Evolutionary conservation across 2,888 invertebrate species (phyloP), one percentile per base, ranked within the genome.

Genomic region (Hermaeophaga mercurialis): DNA sequence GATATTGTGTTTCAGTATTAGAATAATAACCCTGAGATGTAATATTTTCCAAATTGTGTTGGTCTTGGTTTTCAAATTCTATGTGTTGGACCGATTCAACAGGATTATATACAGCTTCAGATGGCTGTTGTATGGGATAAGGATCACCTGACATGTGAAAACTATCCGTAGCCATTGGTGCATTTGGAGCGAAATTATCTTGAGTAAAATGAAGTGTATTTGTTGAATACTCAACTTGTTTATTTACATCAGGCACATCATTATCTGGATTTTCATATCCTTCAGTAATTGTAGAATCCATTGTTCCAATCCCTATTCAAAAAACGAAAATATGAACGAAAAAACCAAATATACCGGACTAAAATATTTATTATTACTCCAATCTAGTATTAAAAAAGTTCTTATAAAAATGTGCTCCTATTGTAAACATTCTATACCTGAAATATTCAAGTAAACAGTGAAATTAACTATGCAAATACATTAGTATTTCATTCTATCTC

Each of bases 231-330:
- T 41, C 15, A 9, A 31, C 19, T 26, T 50, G 41, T 50, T 50
- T 50, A 41, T 31, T 50, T 50, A 41, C 33, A 41, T 31, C 41
- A 12, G 31, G 14, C 18, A 26, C 41, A n/a, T n/a, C n/a, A 41
- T 31, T 41, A 17, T 9, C 50, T 1, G 41, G 17, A 41, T 12
- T 41, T 14, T 41, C 50, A 41, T 41, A 41, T 31, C 19, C 50
- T 38, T 50, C 31, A 19, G 50, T 33, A 12, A 50, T 28, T 28
- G 19, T 33, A 19, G 50, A 41, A 31, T 50, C 50, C 50, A 50
- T 50, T 41, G 18, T 49, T 41, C 6, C 12, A 14, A 18, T 0
- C n/a, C 14, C n/a, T 8, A 18, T 28, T 11, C 41, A 50, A 31
- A 48, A 9, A 9, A 22, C 15, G 14, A n/a, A 39, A n/a, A 11